Evolutionary conservation across 2,113 vertebrate genomes (phyloP), one percentile per base, ranked within the genome.

Genomic region (Ochotona curzoniae): DNA sequence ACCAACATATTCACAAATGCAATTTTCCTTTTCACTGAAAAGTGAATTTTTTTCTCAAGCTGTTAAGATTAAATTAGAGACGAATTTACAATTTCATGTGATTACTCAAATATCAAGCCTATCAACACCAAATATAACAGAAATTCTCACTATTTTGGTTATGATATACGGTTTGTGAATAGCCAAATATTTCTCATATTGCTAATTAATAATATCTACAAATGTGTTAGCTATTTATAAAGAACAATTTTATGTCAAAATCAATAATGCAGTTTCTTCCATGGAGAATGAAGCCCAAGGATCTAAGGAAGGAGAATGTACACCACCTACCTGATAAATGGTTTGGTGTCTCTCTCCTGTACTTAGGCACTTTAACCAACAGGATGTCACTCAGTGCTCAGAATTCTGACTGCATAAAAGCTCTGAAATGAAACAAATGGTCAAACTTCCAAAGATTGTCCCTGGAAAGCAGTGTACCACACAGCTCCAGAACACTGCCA

Each of bases 21-120:
- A 44, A 83, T 93, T 91, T 47, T 83, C 86, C 80, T 92, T 87
- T 38, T 89, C 35, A 88, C 88, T 67, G 78, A 94, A 96, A 92
- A 93, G n/a, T 47, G 38, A 71, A 32, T 78, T 84, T 94, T 94
- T 93, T 94, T 79, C 71, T 88, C n/a, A 67, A 93, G 64, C 47
- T 93, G 18, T 71, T 81, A 90, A 86, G 11, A 92, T 85, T 81
- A 87, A 87, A 88, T 94, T 91, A 87, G 47, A 47, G 15, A 60
- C 86, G 57, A 70, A 30, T 84, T 71, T 93, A 76, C 35, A 85
- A 69, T 83, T 85, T 89, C 25, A n/a, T 78, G 21, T 23, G 63
- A 81, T 86, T 91, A 79, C 13, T 64, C 35, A 93, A 96, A 89
- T 20, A 15, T 23, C 10, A 71, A 83, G 21, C 21, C 38, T 92